Percentiles rank a stretch among this genome's conserved stretches.
phyloP scores from a whole-genome alignment of 2,888 invertebrate species.

The Agrochola lychnidis region DNA sequence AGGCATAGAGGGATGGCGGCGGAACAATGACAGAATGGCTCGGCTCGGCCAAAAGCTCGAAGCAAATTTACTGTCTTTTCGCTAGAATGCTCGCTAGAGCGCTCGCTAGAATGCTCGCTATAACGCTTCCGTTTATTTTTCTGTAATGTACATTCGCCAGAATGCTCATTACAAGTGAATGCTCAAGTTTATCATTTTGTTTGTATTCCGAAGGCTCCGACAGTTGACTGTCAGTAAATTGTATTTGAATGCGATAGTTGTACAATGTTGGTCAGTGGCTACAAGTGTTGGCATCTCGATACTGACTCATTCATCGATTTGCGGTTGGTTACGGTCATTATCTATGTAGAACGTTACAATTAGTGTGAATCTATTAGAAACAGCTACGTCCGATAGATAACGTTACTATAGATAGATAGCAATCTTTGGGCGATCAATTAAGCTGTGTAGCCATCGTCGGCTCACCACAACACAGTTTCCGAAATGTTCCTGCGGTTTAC shows the following conservation, averaged over 20 bases:
- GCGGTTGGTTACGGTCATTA: constrained; percentile 62
- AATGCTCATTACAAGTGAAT: too few species aligned
- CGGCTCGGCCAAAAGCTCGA: too few species aligned
- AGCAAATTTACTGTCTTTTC: too few species aligned
- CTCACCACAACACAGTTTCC: constrained; percentile 83
- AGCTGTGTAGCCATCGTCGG: constrained; percentile 75
- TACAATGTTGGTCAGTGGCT: constrained; percentile 38
- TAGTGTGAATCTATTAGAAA: constrained; percentile 73
- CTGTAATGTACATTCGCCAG: too few species aligned
- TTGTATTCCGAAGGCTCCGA: constrained; percentile 10
- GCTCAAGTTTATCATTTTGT: neutral
- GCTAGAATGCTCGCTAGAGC: too few species aligned
- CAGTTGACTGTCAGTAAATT: constrained; percentile 14
- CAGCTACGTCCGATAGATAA: constrained; percentile 71
- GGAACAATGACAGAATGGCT: too few species aligned
- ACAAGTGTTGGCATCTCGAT: constrained; percentile 29
- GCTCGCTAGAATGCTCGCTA: too few species aligned
- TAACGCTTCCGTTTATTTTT: too few species aligned
- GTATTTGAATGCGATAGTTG: constrained; percentile 12
- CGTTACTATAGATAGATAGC: constrained; percentile 71
- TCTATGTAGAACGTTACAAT: constrained; percentile 70
- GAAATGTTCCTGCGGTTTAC: constrained; percentile 83
- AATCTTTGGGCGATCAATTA: constrained; percentile 80
- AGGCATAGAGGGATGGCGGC: too few species aligned
- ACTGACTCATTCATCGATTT: constrained; percentile 55